A percentile compares a stretch with the other conserved stretches of the same genome.
Evolutionary conservation across 2,113 vertebrate species (phyloP).

Genomic region (Esox niger): DNA sequence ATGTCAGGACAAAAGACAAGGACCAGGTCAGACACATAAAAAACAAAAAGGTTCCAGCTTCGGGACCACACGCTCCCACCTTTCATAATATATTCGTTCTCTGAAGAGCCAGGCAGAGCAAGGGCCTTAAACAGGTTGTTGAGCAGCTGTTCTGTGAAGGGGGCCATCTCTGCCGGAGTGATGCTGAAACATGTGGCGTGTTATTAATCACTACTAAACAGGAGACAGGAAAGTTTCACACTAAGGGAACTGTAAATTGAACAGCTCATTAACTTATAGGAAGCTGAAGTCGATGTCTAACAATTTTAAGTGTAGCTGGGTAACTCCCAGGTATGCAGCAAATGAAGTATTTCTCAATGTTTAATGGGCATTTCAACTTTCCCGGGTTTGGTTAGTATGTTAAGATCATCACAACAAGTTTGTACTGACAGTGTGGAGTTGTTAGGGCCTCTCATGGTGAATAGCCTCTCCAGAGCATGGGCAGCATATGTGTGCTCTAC

Average conservation of each 20-base stretch:
- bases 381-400: too few species aligned
- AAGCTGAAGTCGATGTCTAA: background rate
- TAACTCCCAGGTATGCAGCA: too few species aligned
- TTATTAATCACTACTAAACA: background rate
- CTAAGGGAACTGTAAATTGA: background rate
- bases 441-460: constrained; percentile 92
- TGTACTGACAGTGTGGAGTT: constrained; percentile 87
- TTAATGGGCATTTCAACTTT: too few species aligned
- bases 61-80: constrained; percentile 73
- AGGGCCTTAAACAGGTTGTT: constrained; percentile 94
- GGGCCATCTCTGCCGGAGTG: constrained; percentile 85
- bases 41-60: too few species aligned
- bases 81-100: constrained; percentile 99
- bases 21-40: background rate
- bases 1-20: background rate
- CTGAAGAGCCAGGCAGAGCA: constrained; percentile 89
- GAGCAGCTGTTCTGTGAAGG: constrained; percentile 91
- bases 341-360: too few species aligned
- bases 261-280: too few species aligned
- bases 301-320: too few species aligned
- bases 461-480: constrained; percentile 92
- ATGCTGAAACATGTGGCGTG: constrained; percentile 75
- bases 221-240: background rate
- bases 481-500: constrained; percentile 96
- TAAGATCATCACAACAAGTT: too few species aligned